Evolutionary conservation across 2,113 vertebrate species (phyloP).

Genomic region (Lethenteron reissneri): DNA sequence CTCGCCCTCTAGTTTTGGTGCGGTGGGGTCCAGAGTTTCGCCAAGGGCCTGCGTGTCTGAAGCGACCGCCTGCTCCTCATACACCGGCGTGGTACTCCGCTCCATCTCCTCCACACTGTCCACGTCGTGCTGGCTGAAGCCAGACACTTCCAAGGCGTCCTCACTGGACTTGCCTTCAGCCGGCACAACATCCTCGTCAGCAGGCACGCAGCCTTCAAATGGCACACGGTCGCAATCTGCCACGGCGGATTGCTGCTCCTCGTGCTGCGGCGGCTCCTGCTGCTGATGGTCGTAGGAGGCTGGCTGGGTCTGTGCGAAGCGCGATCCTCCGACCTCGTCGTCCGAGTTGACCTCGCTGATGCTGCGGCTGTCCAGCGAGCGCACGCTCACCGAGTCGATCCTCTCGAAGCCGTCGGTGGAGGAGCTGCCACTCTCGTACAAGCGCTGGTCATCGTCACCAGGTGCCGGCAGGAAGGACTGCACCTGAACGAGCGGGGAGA

Average conservation of each 20-base stretch:
- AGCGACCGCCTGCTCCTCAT: neutral
- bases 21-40: too few relatives aligned
- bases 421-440: conserved; percentile 50
- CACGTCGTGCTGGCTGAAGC: conserved; percentile 89
- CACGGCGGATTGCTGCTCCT: too few relatives aligned
- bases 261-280: too few relatives aligned
- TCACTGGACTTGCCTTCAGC: conserved; percentile 24
- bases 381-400: conserved; percentile 85
- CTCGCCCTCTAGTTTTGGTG: too few relatives aligned
- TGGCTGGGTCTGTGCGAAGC: too few relatives aligned
- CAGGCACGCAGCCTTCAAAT: too few relatives aligned
- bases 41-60: too few relatives aligned
- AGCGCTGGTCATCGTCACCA: conserved; percentile 64
- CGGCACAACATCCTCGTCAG: too few relatives aligned
- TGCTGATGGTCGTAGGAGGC: too few relatives aligned
- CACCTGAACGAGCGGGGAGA: conserved; percentile 87
- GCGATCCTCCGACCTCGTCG: conserved; percentile 31
- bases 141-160: conserved; percentile 80
- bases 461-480: conserved; percentile 19
- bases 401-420: conserved; percentile 94
- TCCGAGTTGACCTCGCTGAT: conserved; percentile 96
- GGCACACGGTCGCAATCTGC: too few relatives aligned
- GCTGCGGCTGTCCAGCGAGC: conserved; percentile 83
- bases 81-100: neutral
- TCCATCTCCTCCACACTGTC: conserved; percentile 46